A percentile compares a stretch with the other conserved stretches of the same genome.
Evolutionary conservation across 2,888 invertebrate species (phyloP).

Genomic region (Lissocephala sabroskyi): DNA sequence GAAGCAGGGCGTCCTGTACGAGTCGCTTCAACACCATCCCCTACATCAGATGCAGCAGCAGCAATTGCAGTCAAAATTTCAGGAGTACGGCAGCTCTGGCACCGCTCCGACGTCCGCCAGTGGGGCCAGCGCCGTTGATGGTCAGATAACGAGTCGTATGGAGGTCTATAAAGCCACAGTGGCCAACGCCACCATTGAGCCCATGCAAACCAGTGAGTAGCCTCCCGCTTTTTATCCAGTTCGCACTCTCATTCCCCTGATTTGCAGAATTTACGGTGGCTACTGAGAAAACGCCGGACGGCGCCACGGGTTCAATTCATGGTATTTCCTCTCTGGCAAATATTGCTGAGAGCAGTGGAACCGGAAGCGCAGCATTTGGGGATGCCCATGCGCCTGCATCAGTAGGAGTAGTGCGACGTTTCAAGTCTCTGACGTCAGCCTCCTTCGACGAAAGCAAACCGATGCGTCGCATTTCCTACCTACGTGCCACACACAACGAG

Average conservation of each 20-base stretch:
- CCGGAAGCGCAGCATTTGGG: too few species aligned
- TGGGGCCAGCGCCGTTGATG: slow-evolving; percentile 54
- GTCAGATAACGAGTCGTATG: slow-evolving; percentile 66
- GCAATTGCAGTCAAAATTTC: slow-evolving; percentile 43
- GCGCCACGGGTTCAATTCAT: too few species aligned
- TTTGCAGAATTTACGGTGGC: slow-evolving; percentile 49
- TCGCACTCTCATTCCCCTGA: background rate
- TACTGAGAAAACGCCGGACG: too few species aligned
- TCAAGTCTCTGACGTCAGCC: slow-evolving; percentile 70
- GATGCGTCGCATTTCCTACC: slow-evolving; percentile 92
- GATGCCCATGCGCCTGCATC: slow-evolving; percentile 3
- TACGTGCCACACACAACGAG: slow-evolving; percentile 90
- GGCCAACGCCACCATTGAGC: slow-evolving; percentile 65
- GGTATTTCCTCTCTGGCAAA: slow-evolving; percentile 63
- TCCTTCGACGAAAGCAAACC: slow-evolving; percentile 87
- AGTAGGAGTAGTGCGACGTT: slow-evolving; percentile 65
- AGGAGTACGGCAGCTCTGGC: slow-evolving; percentile 27
- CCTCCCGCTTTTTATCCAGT: background rate
- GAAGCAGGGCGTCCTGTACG: slow-evolving; percentile 64
- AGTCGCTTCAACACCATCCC: slow-evolving; percentile 67
- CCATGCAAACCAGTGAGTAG: slow-evolving; percentile 53
- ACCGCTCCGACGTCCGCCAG: slow-evolving; percentile 15
- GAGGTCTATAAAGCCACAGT: slow-evolving; percentile 69
- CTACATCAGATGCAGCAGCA: slow-evolving; percentile 52
- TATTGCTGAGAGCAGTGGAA: slow-evolving; percentile 59